These are phyloP conservation scores for Poecilia velifera DNA, from an alignment of 2,797 vertebrate species.

Conservation along the genomic window DNA sequence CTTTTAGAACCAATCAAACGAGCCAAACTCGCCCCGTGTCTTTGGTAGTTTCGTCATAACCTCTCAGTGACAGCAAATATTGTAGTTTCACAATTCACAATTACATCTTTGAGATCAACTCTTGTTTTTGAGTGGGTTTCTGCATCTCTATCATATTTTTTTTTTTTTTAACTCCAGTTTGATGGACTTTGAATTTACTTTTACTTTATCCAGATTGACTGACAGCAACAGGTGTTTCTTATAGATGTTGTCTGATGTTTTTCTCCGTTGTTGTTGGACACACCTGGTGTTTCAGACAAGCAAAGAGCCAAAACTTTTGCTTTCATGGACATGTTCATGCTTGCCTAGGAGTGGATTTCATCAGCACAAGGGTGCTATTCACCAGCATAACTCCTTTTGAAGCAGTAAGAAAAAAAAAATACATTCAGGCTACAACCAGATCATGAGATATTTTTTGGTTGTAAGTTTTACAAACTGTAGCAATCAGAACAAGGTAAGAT, in stretches of 20 bases:
- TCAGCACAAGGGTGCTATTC: neutral
- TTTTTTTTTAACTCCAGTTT: neutral
- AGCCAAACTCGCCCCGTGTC: neutral
- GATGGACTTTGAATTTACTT: neutral
- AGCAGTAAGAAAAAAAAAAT: neutral
- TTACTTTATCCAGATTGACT: neutral
- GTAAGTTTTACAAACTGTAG: neutral
- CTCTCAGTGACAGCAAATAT: conserved; percentile 1
- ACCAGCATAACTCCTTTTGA: neutral
- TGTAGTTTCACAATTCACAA: neutral
- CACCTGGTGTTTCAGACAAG: neutral
- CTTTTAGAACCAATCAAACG: neutral
- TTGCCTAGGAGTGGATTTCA: neutral
- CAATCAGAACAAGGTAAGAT: neutral
- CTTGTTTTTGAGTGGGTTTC: neutral
- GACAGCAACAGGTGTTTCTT: neutral
- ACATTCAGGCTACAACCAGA: neutral
- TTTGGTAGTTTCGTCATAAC: neutral
- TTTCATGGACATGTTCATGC: conserved; percentile 3
- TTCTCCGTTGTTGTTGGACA: neutral
- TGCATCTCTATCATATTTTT: neutral
- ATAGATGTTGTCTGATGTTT: neutral
- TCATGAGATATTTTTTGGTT: neutral
- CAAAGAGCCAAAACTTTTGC: conserved; percentile 1
- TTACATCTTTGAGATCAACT: neutral